A percentile compares a stretch with the other conserved stretches of the same genome.
Evolutionary conservation across 1,140 invertebrate genomes (phyloP).

Genomic region (Pseudoatta argentina): DNA sequence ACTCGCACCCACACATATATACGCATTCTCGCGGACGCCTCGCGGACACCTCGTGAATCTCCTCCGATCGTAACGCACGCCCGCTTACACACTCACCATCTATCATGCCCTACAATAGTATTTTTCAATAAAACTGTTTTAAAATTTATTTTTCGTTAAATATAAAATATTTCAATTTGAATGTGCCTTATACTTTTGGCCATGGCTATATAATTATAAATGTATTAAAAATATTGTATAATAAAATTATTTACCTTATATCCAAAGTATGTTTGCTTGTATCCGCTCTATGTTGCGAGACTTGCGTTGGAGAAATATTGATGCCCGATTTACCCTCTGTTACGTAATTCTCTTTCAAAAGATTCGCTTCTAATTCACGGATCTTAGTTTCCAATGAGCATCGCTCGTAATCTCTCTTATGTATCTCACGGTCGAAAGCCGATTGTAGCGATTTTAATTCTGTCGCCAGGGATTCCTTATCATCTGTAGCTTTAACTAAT

Average conservation of each 20-base stretch:
- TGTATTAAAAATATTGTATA: background rate
- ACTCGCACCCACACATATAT: too few species aligned
- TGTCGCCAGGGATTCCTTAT: constrained; percentile 78
- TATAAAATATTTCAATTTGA: too few species aligned
- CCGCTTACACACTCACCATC: too few species aligned
- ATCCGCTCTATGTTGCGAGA: constrained; percentile 17
- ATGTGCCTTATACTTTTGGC: too few species aligned
- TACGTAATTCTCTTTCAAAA: constrained; percentile 66
- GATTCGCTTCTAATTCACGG: constrained; percentile 78
- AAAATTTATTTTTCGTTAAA: too few species aligned
- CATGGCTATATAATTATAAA: too few species aligned
- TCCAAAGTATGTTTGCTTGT: constrained; percentile 54
- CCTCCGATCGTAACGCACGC: too few species aligned
- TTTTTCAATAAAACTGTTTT: too few species aligned
- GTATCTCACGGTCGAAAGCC: constrained; percentile 80
- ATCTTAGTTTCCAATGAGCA: constrained; percentile 79
- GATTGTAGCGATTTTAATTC: constrained; percentile 79
- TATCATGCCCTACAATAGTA: too few species aligned
- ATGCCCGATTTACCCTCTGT: constrained; percentile 29
- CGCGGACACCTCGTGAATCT: too few species aligned
- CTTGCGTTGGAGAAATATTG: constrained; percentile 16
- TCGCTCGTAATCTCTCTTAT: constrained; percentile 80
- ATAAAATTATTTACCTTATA: constrained; percentile 62
- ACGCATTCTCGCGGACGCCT: too few species aligned
- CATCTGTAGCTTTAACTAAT: constrained; percentile 76